A percentile compares a stretch with the other conserved stretches of the same genome.
These are phyloP conservation scores for Poecilia gillii DNA, from an alignment of 2,797 vertebrate species.

Conservation along the genomic window DNA sequence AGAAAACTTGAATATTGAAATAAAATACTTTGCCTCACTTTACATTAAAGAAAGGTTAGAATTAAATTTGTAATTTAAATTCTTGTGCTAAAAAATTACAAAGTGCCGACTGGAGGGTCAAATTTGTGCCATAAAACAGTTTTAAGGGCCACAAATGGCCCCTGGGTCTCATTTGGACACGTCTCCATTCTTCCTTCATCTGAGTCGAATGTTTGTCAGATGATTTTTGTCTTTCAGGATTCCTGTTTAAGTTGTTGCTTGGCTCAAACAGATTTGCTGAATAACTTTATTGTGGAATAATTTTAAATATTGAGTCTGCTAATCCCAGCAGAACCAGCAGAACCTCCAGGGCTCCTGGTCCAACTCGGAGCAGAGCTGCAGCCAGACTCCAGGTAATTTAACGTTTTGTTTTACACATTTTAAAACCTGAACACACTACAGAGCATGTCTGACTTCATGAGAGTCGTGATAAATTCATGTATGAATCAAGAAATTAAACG, in stretches of 20 bases:
- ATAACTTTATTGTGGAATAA: neutral
- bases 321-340: slow-evolving; percentile 50
- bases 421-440: neutral
- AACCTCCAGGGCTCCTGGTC: slow-evolving; percentile 40
- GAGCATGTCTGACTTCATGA: neutral
- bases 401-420: neutral
- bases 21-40: no score
- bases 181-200: neutral
- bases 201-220: neutral
- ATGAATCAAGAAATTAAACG: neutral
- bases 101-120: no score
- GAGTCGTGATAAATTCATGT: neutral
- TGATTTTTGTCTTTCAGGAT: neutral
- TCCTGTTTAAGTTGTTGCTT: neutral
- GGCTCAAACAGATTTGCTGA: neutral
- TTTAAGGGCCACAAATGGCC: no score
- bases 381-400: slow-evolving; percentile 58
- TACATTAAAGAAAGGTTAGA: no score
- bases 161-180: no score
- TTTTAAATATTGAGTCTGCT: neutral
- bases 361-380: slow-evolving; percentile 48
- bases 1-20: no score
- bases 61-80: no score
- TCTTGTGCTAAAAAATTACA: no score
- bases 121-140: no score